Evolutionary conservation across 1,140 invertebrate species (phyloP).

Genomic region (Drosophila virilis): DNA sequence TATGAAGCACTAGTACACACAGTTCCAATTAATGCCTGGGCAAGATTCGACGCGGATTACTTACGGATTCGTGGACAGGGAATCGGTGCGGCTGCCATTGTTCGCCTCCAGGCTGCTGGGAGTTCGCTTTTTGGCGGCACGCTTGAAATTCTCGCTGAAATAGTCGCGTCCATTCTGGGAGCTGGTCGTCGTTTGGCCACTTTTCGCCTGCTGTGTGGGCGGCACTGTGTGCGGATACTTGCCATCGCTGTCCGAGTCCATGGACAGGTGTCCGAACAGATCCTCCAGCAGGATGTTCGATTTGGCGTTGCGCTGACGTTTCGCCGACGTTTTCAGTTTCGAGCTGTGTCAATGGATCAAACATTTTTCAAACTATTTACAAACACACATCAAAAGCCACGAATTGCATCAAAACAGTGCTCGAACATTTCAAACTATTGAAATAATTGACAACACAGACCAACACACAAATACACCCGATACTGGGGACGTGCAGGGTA

Average conservation of each 20-base stretch:
- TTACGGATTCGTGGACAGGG: conserved; percentile 73
- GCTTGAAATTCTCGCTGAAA: conserved; percentile 60
- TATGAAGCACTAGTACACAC: neutral
- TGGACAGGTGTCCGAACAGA: conserved; percentile 80
- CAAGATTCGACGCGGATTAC: conserved; percentile 30
- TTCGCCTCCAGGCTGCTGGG: conserved; percentile 72
- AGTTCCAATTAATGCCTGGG: conserved; percentile 2
- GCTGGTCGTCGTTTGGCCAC: conserved; percentile 53
- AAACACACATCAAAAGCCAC: neutral
- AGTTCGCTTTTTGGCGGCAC: conserved; percentile 48
- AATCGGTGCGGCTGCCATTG: conserved; percentile 76
- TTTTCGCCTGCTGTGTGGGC: conserved; percentile 67
- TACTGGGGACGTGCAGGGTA: too few species aligned
- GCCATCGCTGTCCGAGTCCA: conserved; percentile 76
- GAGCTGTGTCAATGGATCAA: conserved; percentile 52
- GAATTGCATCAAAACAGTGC: neutral
- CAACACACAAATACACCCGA: neutral
- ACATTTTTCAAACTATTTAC: conserved; percentile 7
- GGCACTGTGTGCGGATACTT: conserved; percentile 83
- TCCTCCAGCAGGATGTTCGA: conserved; percentile 79
- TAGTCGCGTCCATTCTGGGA: conserved; percentile 60
- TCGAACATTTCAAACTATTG: neutral
- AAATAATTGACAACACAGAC: neutral
- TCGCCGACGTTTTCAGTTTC: conserved; percentile 82
- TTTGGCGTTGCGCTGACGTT: conserved; percentile 72